phyloP scores from a whole-genome alignment of 2,113 vertebrate genomes.

The Leucoraja erinaceus region DNA sequence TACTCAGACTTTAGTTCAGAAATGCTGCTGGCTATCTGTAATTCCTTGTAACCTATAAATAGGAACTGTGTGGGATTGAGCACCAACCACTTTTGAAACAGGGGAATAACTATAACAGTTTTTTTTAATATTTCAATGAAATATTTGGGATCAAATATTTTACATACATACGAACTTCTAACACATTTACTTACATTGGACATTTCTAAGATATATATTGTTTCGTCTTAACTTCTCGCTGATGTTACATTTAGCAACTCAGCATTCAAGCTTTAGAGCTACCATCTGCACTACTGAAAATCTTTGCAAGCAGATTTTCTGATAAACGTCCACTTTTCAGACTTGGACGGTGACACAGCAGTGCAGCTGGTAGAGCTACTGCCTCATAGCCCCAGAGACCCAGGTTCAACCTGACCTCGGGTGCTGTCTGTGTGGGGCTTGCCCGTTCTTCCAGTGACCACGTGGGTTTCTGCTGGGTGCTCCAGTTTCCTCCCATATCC shows the following conservation, averaged over 20 bases:
- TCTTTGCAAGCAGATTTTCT: background rate
- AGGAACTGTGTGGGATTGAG: slow-evolving; percentile 3
- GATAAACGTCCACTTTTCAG: background rate
- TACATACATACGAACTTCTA: background rate
- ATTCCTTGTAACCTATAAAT: background rate
- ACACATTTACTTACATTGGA: background rate
- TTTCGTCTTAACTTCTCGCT: background rate
- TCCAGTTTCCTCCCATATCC: too few relatives aligned
- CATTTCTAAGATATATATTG: background rate
- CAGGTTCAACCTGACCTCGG: too few relatives aligned
- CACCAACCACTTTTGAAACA: background rate
- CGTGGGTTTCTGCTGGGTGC: too few relatives aligned
- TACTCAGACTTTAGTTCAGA: slow-evolving; percentile 10
- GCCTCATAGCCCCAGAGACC: too few relatives aligned
- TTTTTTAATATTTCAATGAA: too few relatives aligned
- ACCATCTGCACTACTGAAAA: background rate
- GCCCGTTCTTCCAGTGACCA: too few relatives aligned
- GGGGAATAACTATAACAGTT: background rate
- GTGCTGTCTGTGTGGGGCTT: too few relatives aligned
- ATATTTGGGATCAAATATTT: background rate
- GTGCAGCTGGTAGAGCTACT: too few relatives aligned
- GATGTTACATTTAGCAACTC: background rate
- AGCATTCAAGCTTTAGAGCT: background rate
- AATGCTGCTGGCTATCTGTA: slow-evolving; percentile 1
- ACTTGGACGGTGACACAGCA: too few relatives aligned